Percentiles rank a stretch among this genome's conserved stretches.
These are phyloP conservation scores for Hipposideros larvatus DNA, from an alignment of 2,797 vertebrate species.

Conservation along the genomic window DNA sequence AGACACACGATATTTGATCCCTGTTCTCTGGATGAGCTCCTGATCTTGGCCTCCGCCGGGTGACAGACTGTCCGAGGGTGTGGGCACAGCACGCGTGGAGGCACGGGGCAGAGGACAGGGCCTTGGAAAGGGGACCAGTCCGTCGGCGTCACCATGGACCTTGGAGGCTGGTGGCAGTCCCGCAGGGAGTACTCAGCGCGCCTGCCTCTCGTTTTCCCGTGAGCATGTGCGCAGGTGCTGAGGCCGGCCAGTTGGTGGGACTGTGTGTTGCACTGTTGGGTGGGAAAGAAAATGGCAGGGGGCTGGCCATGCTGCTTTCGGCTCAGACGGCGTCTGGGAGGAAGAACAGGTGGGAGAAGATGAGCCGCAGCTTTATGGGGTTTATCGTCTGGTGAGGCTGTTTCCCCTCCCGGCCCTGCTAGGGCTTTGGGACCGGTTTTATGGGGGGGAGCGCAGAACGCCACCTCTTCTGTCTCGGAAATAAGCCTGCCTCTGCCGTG, in stretches of 20 bases:
- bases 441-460: accelerated
- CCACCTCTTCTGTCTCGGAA: too few species aligned
- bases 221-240: accelerated
- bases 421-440: neutral
- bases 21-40: neutral
- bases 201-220: accelerated
- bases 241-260: neutral
- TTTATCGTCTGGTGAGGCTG: accelerated
- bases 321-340: neutral
- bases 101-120: neutral
- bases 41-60: neutral
- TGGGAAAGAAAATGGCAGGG: accelerated
- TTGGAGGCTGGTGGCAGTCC: neutral
- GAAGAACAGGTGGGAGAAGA: neutral
- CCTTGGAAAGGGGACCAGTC: neutral
- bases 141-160: accelerated
- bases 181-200: accelerated
- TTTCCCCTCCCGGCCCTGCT: accelerated
- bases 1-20: neutral
- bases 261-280: accelerated
- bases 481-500: accelerated
- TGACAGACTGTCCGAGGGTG: neutral
- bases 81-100: neutral
- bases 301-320: too few species aligned
- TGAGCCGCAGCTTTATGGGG: neutral